Base-by-base conservation (phyloP, 2,888 invertebrate species). In the Metopia argyrocephala region DNA sequence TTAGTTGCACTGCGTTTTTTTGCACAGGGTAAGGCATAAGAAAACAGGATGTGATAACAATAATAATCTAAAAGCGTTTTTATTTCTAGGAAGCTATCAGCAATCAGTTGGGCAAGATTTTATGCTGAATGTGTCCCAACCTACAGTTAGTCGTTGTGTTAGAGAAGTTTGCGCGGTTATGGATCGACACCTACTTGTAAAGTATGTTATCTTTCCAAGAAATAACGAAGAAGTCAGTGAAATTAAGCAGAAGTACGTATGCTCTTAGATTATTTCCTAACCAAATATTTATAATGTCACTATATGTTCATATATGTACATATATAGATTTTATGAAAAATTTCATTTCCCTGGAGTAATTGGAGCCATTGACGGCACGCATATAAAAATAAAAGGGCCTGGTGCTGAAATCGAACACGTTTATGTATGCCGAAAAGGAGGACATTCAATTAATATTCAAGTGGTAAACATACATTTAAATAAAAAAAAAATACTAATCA, bases 401-500 rank as follows among this genome's bases (percentile, higher is more conserved):
- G 38, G 54, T n/a, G 38, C 38, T 1, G 38, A 66, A n/a, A n/a
- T n/a, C n/a, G n/a, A n/a, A n/a, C n/a, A n/a, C n/a, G n/a, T n/a
- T n/a, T n/a, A n/a, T n/a, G n/a, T n/a, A n/a, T n/a, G n/a, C n/a
- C n/a, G n/a, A n/a, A n/a, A n/a, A n/a, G n/a, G n/a, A n/a, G n/a
- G n/a, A 66, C 66, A 66, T 54, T 54, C 66, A 31, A 66, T 66
- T n/a, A 66, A 54, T 66, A 48, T 62, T 46, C 62, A 62, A 65
- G 50, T 21, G 4, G 65, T 52, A 52, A 65, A 31, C 31, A 18
- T 48, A 27, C 28, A 9, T 12, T 62, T 46, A 6, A 62, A 62
- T n/a, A 62, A 48, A 61, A 21, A n/a, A 46, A 25, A n/a, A n/a
- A 48, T n/a, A 25, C 18, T 62, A 25, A 18, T 12, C 46, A 62